Evolutionary conservation across 2,113 vertebrate genomes (phyloP).

Genomic region (Centrocercus urophasianus): DNA sequence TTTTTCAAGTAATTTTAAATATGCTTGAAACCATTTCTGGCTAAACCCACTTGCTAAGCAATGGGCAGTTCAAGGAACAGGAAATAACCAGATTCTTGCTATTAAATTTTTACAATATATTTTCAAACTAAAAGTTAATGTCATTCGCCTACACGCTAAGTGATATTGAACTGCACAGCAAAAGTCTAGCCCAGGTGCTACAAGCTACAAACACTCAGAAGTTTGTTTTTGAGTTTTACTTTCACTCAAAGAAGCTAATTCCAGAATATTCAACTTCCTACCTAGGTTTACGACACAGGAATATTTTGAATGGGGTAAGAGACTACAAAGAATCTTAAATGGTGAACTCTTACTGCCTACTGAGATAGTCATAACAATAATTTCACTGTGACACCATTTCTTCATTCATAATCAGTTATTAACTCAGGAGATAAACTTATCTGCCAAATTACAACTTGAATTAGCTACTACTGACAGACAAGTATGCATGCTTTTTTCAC

Average conservation of each 20-base stretch:
- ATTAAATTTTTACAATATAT: background rate
- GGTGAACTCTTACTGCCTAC: background rate
- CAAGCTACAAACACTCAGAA: background rate
- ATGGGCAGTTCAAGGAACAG: background rate
- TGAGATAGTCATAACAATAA: background rate
- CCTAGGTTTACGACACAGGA: background rate
- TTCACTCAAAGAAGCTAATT: background rate
- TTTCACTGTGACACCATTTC: background rate
- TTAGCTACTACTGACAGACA: background rate
- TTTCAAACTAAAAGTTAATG: background rate
- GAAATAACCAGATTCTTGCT: background rate
- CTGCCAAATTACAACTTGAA: background rate
- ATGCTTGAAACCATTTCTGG: background rate
- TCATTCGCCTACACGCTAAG: background rate
- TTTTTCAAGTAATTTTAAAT: background rate
- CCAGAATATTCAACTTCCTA: background rate
- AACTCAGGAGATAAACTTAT: background rate
- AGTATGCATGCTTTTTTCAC: fast-evolving
- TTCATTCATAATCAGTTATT: background rate
- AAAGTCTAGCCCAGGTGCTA: background rate
- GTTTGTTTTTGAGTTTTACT: background rate
- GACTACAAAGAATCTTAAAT: background rate
- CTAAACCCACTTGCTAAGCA: background rate
- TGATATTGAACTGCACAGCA: background rate
- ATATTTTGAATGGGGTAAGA: background rate